These are phyloP conservation scores for Cebus imitator DNA, from an alignment of 2,113 vertebrate genomes.

Conservation along the genomic window DNA sequence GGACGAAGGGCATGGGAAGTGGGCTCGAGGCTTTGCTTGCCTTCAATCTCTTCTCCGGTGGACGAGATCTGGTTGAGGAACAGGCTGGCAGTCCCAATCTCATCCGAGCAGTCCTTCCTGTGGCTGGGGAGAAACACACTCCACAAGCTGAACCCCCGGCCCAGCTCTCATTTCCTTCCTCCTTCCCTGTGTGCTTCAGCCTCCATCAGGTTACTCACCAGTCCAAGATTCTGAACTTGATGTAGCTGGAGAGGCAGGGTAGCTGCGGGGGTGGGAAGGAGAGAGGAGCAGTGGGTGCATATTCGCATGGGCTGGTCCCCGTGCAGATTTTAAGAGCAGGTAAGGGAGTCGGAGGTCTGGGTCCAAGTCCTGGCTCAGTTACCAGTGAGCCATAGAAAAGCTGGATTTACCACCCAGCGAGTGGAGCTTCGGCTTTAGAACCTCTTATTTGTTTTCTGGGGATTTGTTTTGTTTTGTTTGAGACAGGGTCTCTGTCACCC, in stretches of 20 bases:
- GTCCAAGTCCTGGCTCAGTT: not conserved
- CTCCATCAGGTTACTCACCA: constrained; percentile 65
- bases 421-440: not conserved
- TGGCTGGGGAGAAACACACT: constrained; percentile 41
- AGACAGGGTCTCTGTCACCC: no score
- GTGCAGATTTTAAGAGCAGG: not conserved
- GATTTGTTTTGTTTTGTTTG: no score
- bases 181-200: not conserved
- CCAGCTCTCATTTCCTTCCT: not conserved
- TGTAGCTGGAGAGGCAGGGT: constrained; percentile 81
- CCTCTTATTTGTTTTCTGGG: no score
- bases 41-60: constrained; percentile 63
- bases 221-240: constrained; percentile 78
- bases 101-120: not conserved
- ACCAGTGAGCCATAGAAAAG: not conserved
- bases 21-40: constrained; percentile 48
- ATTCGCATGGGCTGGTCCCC: not conserved
- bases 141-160: not conserved
- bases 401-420: not conserved
- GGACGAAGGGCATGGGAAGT: accelerated
- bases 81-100: constrained; percentile 69
- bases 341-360: not conserved
- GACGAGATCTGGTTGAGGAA: constrained; percentile 78
- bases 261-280: constrained; percentile 63
- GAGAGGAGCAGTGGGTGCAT: not conserved